Evolutionary conservation across 2,888 invertebrate genomes (phyloP).

Genomic region (Ctenicera cuprea): DNA sequence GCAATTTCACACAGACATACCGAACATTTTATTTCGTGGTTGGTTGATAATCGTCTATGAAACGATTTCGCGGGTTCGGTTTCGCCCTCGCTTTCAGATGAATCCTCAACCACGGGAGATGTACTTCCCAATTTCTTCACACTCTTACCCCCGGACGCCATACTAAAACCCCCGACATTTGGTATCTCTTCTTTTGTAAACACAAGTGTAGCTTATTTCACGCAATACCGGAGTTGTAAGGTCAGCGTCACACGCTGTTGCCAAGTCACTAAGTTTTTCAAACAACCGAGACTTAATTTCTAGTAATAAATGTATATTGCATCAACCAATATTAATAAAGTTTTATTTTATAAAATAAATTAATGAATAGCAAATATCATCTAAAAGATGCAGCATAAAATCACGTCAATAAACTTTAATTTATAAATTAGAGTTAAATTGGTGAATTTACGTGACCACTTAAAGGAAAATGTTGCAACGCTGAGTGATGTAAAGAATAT

Average conservation of each 20-base stretch:
- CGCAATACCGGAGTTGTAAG: constrained; percentile 43
- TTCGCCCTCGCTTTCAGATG: constrained; percentile 89
- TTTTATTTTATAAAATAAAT: too few relatives aligned
- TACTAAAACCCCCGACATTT: constrained; percentile 60
- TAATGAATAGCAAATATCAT: too few relatives aligned
- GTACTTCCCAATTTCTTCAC: constrained; percentile 68
- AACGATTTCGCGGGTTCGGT: constrained; percentile 85
- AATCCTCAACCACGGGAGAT: constrained; percentile 74
- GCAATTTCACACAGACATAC: constrained; percentile 74
- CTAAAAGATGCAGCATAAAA: too few relatives aligned
- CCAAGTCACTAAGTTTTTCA: constrained; percentile 12
- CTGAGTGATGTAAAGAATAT: background rate
- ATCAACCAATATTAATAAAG: too few relatives aligned
- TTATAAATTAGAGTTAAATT: too few relatives aligned
- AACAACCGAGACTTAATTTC: background rate
- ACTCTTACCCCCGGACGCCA: constrained; percentile 68
- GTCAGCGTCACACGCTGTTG: constrained; percentile 52
- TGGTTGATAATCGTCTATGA: constrained; percentile 87
- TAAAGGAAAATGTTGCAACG: constrained; percentile 10
- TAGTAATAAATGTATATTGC: too few relatives aligned
- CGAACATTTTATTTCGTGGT: constrained; percentile 87
- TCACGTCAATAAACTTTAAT: too few relatives aligned
- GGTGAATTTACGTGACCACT: too few relatives aligned
- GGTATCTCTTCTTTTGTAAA: constrained; percentile 48
- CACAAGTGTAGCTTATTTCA: constrained; percentile 45